Percentiles rank a stretch among this genome's conserved stretches.
phyloP scores from a whole-genome alignment of 2,797 vertebrate genomes.

The Tympanoctomys barrerae region DNA sequence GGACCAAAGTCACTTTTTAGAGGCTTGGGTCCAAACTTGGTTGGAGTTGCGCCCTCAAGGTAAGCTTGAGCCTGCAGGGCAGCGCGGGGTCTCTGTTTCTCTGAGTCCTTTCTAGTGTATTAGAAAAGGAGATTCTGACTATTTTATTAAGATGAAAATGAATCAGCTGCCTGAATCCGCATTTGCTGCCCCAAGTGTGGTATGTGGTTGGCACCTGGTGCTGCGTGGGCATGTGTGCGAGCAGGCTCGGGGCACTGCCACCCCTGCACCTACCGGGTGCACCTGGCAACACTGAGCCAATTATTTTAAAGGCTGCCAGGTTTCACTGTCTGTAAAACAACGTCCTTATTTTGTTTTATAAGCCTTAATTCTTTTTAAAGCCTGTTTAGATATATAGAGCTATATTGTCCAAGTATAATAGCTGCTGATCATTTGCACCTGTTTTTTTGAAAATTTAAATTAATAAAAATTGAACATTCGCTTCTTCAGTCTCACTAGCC shows the following conservation, averaged over 20 bases:
- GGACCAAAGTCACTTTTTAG: conserved; percentile 98
- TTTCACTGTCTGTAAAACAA: background rate
- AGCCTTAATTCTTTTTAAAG: conserved; percentile 28
- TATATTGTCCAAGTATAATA: background rate
- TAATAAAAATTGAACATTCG: background rate
- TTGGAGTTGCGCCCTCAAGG: conserved; percentile 99
- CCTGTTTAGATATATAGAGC: background rate
- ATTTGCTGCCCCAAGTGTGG: background rate
- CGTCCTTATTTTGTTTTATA: background rate
- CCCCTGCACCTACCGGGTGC: background rate
- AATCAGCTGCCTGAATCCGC: background rate
- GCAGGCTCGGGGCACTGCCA: too few species aligned
- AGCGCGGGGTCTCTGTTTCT: background rate
- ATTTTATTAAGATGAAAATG: background rate
- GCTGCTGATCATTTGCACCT: background rate
- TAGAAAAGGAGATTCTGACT: background rate
- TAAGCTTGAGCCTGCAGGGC: conserved; percentile 83
- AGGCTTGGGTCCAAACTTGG: conserved; percentile 97
- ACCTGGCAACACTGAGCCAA: background rate
- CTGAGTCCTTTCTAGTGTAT: background rate
- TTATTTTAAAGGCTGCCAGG: background rate
- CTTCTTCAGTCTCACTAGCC: background rate
- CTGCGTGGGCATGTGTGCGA: background rate
- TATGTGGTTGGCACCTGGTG: fast-evolving
- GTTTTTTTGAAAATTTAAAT: background rate